phyloP scores from a whole-genome alignment of 2,888 invertebrate species.

The Microctonus brassicae region DNA sequence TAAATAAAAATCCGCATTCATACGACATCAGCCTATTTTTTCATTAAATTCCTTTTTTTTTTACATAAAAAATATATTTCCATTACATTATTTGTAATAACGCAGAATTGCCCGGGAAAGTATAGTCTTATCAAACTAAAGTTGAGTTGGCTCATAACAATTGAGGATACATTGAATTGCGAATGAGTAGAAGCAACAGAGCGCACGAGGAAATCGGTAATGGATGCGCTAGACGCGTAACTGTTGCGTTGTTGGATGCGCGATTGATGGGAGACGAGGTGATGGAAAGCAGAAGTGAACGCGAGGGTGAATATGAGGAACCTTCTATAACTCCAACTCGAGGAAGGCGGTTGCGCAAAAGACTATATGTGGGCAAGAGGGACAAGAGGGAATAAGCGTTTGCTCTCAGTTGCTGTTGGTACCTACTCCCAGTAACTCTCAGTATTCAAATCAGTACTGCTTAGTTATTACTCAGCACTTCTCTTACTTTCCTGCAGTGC shows the following conservation, averaged over 20 bases:
- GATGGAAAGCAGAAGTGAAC: constrained; percentile 25
- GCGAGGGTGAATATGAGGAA: constrained; percentile 15
- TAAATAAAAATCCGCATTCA: no score
- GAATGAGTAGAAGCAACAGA: not conserved
- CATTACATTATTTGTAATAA: no score
- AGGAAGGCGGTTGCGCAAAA: constrained; percentile 25
- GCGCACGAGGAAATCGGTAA: constrained; percentile 39
- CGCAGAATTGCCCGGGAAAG: not conserved
- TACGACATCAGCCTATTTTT: no score
- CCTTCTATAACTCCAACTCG: constrained; percentile 6
- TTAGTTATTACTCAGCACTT: constrained; percentile 52
- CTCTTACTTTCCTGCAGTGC: constrained; percentile 54
- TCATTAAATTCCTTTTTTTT: no score
- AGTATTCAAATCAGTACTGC: constrained; percentile 48
- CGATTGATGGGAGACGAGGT: constrained; percentile 58
- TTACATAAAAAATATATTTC: no score
- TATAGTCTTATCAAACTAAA: not conserved
- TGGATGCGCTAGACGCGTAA: constrained; percentile 60
- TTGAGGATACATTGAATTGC: not conserved
- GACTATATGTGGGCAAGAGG: constrained; percentile 37
- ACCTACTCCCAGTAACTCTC: not conserved
- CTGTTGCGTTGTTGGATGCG: constrained; percentile 68
- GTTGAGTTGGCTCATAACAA: not conserved
- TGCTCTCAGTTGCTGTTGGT: constrained; percentile 15
- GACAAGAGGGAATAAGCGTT: constrained; percentile 47